These are phyloP conservation scores for Hypolimnas misippus DNA, from an alignment of 2,888 invertebrate genomes.

Conservation along the genomic window DNA sequence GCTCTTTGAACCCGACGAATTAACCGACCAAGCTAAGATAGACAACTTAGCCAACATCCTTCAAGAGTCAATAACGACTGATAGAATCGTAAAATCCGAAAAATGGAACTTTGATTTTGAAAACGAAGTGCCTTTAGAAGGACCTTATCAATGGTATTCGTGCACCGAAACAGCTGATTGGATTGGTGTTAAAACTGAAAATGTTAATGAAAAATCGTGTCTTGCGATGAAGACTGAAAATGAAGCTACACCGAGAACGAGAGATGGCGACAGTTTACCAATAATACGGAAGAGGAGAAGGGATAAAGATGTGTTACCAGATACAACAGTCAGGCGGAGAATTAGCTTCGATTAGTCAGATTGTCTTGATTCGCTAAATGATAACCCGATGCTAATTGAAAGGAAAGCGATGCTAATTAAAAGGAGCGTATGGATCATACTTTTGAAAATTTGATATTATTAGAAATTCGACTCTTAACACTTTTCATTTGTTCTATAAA, in stretches of 20 bases:
- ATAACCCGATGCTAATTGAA: neutral
- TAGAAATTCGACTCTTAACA: too few relatives aligned
- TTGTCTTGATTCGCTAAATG: too few relatives aligned
- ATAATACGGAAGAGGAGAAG: constrained; percentile 46
- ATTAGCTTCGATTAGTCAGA: constrained; percentile 55
- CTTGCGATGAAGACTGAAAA: constrained; percentile 50
- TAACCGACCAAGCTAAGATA: constrained; percentile 55
- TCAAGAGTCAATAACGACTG: constrained; percentile 54
- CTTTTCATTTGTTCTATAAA: constrained; percentile 16
- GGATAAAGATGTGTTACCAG: constrained; percentile 29
- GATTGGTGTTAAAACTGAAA: constrained; percentile 49
- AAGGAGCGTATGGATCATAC: neutral
- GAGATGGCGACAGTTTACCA: constrained; percentile 44
- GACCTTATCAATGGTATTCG: constrained; percentile 76
- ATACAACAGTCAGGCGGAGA: constrained; percentile 54
- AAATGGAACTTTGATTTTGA: constrained; percentile 85
- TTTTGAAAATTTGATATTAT: neutral
- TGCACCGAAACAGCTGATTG: constrained; percentile 49
- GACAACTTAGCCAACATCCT: constrained; percentile 61
- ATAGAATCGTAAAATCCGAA: constrained; percentile 56
- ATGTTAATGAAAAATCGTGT: constrained; percentile 40
- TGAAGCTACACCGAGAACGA: constrained; percentile 57
- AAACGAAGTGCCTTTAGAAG: constrained; percentile 70
- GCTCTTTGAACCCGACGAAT: constrained; percentile 60
- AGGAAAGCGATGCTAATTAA: too few relatives aligned